Percentiles rank a stretch among this genome's conserved stretches.
These are phyloP conservation scores for Sinocyclocheilus anophthalmus DNA, from an alignment of 2,113 vertebrate genomes.

Conservation along the genomic window DNA sequence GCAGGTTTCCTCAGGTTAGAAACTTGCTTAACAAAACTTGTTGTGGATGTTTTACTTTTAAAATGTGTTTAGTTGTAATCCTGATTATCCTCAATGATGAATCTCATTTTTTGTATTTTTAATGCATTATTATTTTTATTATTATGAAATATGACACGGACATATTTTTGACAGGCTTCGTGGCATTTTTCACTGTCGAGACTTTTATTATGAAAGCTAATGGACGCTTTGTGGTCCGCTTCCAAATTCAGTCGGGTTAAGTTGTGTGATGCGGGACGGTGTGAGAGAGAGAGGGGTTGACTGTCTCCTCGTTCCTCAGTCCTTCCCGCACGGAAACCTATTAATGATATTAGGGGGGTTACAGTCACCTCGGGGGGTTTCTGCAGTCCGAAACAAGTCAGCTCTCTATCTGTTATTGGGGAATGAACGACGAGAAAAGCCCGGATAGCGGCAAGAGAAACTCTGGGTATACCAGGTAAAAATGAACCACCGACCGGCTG, in stretches of 20 bases:
- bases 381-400: constrained; percentile 68
- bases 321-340: constrained; percentile 52
- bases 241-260: neutral
- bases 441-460: constrained; percentile 79
- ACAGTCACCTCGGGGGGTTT: constrained; percentile 65
- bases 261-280: constrained; percentile 36
- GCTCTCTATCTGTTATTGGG: constrained; percentile 74
- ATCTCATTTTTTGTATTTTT: no score
- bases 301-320: constrained; percentile 59
- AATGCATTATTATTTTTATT: neutral
- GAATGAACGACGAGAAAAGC: constrained; percentile 83
- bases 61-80: neutral
- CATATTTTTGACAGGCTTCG: no score
- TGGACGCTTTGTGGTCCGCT: neutral
- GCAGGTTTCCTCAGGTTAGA: no score
- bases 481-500: neutral
- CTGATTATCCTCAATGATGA: neutral
- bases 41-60: no score
- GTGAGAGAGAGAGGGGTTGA: constrained; percentile 31
- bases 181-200: neutral
- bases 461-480: constrained; percentile 82
- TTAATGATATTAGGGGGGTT: constrained; percentile 69
- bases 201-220: constrained; percentile 43
- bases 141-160: neutral
- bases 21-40: no score